Evolutionary conservation across 2,113 vertebrate genomes (phyloP).

Genomic region (Tiliqua scincoides): DNA sequence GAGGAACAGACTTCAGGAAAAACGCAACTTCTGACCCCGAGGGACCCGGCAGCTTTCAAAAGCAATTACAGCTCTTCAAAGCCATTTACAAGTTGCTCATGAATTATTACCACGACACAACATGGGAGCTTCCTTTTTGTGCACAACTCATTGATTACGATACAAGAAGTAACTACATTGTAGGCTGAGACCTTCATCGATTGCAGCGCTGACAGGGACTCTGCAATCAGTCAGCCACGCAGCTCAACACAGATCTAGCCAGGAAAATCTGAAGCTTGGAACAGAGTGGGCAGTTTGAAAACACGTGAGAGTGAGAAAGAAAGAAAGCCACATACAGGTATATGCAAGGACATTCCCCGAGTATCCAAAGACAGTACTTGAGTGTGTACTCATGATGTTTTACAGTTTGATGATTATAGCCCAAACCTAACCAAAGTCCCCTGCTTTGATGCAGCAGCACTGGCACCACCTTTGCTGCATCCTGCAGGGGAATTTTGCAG

Average conservation of each 20-base stretch:
- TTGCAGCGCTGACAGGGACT: background rate
- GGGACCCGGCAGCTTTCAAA: slow-evolving; percentile 2
- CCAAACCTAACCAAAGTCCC: too few species aligned
- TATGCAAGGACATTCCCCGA: too few species aligned
- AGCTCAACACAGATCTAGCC: background rate
- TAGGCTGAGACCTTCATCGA: background rate
- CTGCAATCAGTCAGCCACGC: too few species aligned
- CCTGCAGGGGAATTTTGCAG: too few species aligned
- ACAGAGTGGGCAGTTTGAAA: background rate
- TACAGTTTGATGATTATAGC: too few species aligned
- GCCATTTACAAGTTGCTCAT: background rate
- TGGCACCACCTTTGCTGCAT: too few species aligned
- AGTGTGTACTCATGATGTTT: background rate
- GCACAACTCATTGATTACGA: background rate
- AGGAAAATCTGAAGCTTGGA: background rate
- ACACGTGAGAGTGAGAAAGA: background rate
- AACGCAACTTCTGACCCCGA: background rate
- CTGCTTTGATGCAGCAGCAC: too few species aligned
- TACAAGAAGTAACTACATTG: background rate
- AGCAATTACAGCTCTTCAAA: slow-evolving; percentile 4
- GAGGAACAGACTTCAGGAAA: background rate
- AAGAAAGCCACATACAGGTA: background rate
- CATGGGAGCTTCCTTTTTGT: background rate
- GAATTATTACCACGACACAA: background rate
- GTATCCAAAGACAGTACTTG: background rate